These are phyloP conservation scores for Ivindomyrus marchei DNA, from an alignment of 2,113 vertebrate species.

Conservation along the genomic window DNA sequence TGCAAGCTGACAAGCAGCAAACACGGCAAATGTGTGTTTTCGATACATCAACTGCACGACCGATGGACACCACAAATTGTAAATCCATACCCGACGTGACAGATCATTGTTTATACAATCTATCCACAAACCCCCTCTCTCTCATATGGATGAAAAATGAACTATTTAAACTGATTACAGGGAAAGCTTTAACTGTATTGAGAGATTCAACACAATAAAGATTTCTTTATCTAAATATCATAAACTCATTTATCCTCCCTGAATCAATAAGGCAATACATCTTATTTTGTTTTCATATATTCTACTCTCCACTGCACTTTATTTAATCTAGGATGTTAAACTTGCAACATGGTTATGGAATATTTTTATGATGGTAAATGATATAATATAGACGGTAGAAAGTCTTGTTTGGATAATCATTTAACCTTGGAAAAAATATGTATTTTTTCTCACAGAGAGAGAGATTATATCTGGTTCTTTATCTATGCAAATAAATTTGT, in stretches of 20 bases:
- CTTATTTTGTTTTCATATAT: slow-evolving; percentile 46
- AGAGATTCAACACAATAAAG: slow-evolving; percentile 75
- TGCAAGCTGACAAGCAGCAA: slow-evolving; percentile 23
- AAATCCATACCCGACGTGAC: slow-evolving; percentile 73
- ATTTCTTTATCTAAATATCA: slow-evolving; percentile 86
- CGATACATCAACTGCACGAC: slow-evolving; percentile 36
- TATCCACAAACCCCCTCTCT: slow-evolving; percentile 68
- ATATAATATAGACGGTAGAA: slow-evolving; percentile 30
- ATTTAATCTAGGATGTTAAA: slow-evolving; percentile 42
- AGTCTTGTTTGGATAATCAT: slow-evolving; percentile 34
- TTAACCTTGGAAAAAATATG: slow-evolving; percentile 34
- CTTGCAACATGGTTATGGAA: slow-evolving; percentile 38
- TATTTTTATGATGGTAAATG: slow-evolving; percentile 37
- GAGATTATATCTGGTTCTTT: slow-evolving; percentile 25
- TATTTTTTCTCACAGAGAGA: slow-evolving; percentile 29
- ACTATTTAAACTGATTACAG: slow-evolving; percentile 77
- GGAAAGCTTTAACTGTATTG: slow-evolving; percentile 61
- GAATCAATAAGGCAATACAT: slow-evolving; percentile 79
- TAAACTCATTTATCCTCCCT: slow-evolving; percentile 74
- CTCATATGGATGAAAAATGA: slow-evolving; percentile 75
- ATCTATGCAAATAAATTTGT: slow-evolving; percentile 29
- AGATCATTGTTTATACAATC: slow-evolving; percentile 74
- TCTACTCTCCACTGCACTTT: slow-evolving; percentile 24
- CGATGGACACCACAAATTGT: slow-evolving; percentile 65
- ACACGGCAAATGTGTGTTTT: slow-evolving; percentile 21